Percentiles rank a stretch among this genome's conserved stretches.
These are phyloP conservation scores for Drosophila tropicalis DNA, from an alignment of 1,140 invertebrate species.

Conservation along the genomic window DNA sequence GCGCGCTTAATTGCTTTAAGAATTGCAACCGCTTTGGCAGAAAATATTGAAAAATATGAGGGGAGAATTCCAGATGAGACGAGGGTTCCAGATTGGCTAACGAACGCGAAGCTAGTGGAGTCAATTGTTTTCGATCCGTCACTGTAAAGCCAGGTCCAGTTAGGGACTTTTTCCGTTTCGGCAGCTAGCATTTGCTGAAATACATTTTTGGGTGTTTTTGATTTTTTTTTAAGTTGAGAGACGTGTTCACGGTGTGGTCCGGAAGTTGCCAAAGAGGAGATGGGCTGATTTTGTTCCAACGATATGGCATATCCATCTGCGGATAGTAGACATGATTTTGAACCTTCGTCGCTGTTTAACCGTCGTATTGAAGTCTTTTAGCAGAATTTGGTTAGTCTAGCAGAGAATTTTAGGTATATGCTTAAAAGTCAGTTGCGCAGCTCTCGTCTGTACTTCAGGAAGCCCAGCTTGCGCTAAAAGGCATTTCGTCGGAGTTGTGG, in stretches of 20 bases:
- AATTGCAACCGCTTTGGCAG: no score
- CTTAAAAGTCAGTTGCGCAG: constrained; percentile 9
- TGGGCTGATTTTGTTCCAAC: constrained; percentile 3
- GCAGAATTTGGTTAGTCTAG: constrained; percentile 6
- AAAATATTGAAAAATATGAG: no score
- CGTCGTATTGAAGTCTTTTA: constrained; percentile 11
- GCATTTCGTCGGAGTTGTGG: constrained; percentile 14
- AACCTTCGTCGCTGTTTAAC: constrained; percentile 9
- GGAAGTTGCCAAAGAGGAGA: background rate
- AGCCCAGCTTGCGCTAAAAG: constrained; percentile 6
- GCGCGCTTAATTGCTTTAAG: no score
- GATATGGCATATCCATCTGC: constrained; percentile 1
- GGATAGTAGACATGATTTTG: constrained; percentile 4
- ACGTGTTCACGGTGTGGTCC: constrained; percentile 6
- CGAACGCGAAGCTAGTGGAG: background rate
- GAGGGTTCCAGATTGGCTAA: constrained; percentile 3
- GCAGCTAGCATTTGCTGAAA: constrained; percentile 12
- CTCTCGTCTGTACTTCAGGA: constrained; percentile 1
- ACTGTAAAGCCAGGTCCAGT: constrained; percentile 6
- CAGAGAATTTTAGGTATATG: constrained; percentile 11
- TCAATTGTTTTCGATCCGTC: constrained; percentile 8
- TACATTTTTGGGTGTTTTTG: constrained; percentile 2
- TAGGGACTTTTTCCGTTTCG: constrained; percentile 6
- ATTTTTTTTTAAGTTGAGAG: constrained; percentile 3
- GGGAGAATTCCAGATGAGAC: no score